Evolutionary conservation across 2,888 invertebrate species (phyloP), one percentile per base, ranked within the genome.

Genomic region (Lithophane ornitopus): DNA sequence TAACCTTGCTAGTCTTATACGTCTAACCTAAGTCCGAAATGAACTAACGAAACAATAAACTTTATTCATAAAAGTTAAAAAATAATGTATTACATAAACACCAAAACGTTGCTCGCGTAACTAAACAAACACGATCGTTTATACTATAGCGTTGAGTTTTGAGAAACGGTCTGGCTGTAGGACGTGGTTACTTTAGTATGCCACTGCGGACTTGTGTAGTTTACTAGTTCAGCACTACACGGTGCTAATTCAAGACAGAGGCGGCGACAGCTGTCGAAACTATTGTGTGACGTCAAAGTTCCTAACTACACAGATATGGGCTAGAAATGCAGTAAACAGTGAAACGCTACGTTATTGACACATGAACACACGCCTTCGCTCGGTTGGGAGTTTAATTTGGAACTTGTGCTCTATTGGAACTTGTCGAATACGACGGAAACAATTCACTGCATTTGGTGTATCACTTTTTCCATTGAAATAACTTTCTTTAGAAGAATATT

Each of bases 81-180:
- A 76, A 58, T 61, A n/a, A 75, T 69, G 54, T 66, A 49, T 52
- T 63, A 78, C 59, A 84, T 74, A 82, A 81, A 77, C 81, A 80
- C 65, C 84, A 84, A 79, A 82, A 84, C 78, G 74, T 70, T 79
- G 78, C 81, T 82, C 78, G 70, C 68, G 77, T 85, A 80, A 88
- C 70, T 72, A 84, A 87, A 74, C 65, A 87, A 89, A 89, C 85
- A 84, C 70, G 62, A 77, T 78, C 72, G 84, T 88, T 86, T 86
- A 82, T 79, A 87, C 79, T 84, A 86, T 81, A 84, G 63, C 71
- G 76, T 81, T 86, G 73, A 80, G 75, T 82, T 85, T 85, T 85
- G 78, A 70, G 72, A 85, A 81, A 81, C 73, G 72, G 46, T 72
- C 78, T 83, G 76, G 62, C 70, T 74, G 19, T 39, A 28, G 19